Base-by-base conservation (phyloP, 2,888 invertebrate genomes). In the Uloborus plumipes region DNA sequence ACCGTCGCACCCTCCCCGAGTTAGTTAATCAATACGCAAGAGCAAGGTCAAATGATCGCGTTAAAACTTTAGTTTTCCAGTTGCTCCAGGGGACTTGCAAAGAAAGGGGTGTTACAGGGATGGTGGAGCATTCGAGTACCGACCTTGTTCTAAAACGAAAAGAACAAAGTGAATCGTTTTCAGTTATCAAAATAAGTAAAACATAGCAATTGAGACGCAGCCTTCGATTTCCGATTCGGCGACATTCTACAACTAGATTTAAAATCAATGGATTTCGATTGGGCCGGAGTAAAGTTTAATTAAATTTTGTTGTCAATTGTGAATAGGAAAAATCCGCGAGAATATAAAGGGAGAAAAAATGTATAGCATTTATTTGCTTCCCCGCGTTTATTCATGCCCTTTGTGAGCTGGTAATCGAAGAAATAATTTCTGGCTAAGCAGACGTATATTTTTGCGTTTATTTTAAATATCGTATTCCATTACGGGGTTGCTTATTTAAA, bases 181-280 rank as follows among this genome's bases (percentile, higher is more conserved):
- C 49, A 80, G 80, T 80, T 80, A 80, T 74, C 80, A 73, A 80
- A 80, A 80, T 80, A 80, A 74, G 62, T 74, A 73, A 80, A 80
- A 67, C 64, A 69, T 55, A 53, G 50, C 69, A 73, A 80, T 74
- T 74, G 73, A 65, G 73, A 69, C n/a, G 49, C 26, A 55, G 39
- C 64, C 31, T 80, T 80, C 80, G 80, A 80, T 80, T 80, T 80
- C 69, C 73, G 73, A 80, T 80, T 79, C 50, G 47, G 49, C 64
- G 47, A 26, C 53, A 51, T 55, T 69, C 22, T 72, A 20, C 71
- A 20, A 65, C 18, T 49, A 80, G 73, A 74, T 80, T 74, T 73
- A 67, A 69, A 80, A 80, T 80, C 80, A 73, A 80, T 80, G 62
- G 62, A 64, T 20, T 74, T 74, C 73, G 80, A 80, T 80, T 73